Conservation (phyloP, 2,113 vertebrate genomes). For the Motacilla tschutschensis region DNA sequence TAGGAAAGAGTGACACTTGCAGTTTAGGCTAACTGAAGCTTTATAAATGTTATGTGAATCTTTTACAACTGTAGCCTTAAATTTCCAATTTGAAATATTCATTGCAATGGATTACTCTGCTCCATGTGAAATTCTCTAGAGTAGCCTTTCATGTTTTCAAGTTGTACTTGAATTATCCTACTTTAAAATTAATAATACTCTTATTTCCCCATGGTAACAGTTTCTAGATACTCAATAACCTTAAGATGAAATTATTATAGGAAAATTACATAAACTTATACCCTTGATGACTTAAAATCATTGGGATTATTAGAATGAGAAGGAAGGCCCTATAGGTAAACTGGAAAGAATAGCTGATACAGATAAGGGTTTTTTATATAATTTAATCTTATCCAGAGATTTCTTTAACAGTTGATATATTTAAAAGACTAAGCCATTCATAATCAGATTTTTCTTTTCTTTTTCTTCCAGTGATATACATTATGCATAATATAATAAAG, state of each 20-base stretch:
- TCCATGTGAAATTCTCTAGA: constrained; percentile 29
- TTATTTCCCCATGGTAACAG: constrained; percentile 22
- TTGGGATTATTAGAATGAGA: background rate
- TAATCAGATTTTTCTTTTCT: background rate
- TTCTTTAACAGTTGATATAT: background rate
- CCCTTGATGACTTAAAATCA: constrained; percentile 1
- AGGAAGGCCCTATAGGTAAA: background rate
- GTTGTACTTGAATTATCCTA: constrained; percentile 2
- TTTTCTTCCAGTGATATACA: background rate
- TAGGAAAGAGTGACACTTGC: background rate
- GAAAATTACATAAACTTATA: constrained; percentile 21
- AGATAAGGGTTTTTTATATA: background rate
- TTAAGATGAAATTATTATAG: constrained; percentile 27
- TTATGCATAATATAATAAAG: background rate
- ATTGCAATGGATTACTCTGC: constrained; percentile 23
- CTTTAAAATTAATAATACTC: constrained; percentile 27
- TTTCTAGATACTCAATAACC: constrained; percentile 27
- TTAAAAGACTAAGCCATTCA: background rate
- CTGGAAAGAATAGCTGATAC: background rate
- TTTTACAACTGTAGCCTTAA: constrained; percentile 26
- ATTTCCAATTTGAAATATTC: constrained; percentile 55
- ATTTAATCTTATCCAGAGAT: background rate
- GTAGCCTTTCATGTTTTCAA: constrained; percentile 5
- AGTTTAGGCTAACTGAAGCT: constrained; percentile 1
- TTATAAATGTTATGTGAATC: background rate